A percentile compares a stretch with the other conserved stretches of the same genome.
Evolutionary conservation across 2,888 invertebrate species (phyloP).

Genomic region (Arctia plantaginis): DNA sequence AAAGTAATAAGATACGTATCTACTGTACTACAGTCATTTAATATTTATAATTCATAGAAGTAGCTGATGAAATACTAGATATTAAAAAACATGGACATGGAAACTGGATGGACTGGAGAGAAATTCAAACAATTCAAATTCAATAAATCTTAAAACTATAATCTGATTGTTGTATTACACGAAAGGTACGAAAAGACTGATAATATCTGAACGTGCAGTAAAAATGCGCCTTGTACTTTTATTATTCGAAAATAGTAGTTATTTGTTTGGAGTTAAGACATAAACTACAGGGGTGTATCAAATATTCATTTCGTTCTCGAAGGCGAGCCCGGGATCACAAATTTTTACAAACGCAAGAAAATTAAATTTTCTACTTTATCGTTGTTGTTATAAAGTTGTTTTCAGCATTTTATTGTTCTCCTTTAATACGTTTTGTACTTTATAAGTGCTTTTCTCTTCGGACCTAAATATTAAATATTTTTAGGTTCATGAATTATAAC

Average conservation of each 20-base stretch:
- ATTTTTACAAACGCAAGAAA: constrained; percentile 56
- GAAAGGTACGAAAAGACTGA: constrained; percentile 3
- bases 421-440: constrained; percentile 38
- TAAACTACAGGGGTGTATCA: constrained; percentile 62
- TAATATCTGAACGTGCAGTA: constrained; percentile 28
- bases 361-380: constrained; percentile 68
- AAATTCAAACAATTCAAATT: not conserved
- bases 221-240: constrained; percentile 26
- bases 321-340: constrained; percentile 51
- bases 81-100: no score
- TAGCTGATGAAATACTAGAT: no score
- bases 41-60: not conserved
- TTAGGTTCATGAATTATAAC: constrained; percentile 18
- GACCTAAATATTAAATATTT: constrained; percentile 19
- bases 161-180: not conserved
- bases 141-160: not conserved
- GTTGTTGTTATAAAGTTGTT: constrained; percentile 62
- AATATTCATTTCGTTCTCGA: constrained; percentile 64
- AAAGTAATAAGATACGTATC: no score
- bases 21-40: no score
- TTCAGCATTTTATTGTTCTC: constrained; percentile 49
- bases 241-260: constrained; percentile 55
- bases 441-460: constrained; percentile 18
- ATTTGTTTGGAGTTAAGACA: constrained; percentile 56
- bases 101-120: no score